Evolutionary conservation across 37 sponge, comb jelly and placozoan species (phyloP), one percentile per base, ranked within the genome.

Genomic region (Aplysina aerophoba): DNA sequence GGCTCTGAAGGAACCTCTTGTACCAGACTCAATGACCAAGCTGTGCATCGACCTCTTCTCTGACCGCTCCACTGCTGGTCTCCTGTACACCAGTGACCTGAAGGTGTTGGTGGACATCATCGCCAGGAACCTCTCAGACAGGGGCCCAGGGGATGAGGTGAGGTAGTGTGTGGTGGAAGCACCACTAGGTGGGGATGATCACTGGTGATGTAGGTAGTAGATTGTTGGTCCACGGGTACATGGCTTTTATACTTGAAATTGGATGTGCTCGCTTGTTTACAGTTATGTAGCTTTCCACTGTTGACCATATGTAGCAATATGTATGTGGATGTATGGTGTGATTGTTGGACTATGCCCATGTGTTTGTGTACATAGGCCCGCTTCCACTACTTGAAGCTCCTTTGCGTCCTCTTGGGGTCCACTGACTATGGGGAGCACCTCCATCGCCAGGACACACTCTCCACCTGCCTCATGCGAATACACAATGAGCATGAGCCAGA

Each of bases 11-110:
- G 85, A 83, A 41, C 95, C 92, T 22, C 82, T 84, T 50, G 80
- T 83, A 59, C 95, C 95, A 22, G 85, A 87, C 81, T 92, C 95
- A 40, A 77, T 91, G 60, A 89, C 87, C 38, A 95, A 95, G 84
- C 73, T 95, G 38, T 62, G 87, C 59, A 59, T 90, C 59, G 95
- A 95, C 86, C 50, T 95, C 30, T 95, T 92, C 85, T 63, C 86
- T 4, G 62, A 75, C 56, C 22, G 38, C 33, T 25, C 30, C 25
- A 95, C 95, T 4, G 78, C 93, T 15, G 77, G 63, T n/a, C 27
- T 95, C 31, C 92, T 95, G 86, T 95, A 90, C 83, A 95, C 95
- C 59, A 92, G 87, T 0, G 95, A 95, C 84, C 74, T 92, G 61
- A 87, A 53, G 75, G 95, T 95, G 20, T 82, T 95, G 56, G 87